Evolutionary conservation across 2,888 invertebrate genomes (phyloP), one percentile per base, ranked within the genome.

Genomic region (Drosophila subquinaria): DNA sequence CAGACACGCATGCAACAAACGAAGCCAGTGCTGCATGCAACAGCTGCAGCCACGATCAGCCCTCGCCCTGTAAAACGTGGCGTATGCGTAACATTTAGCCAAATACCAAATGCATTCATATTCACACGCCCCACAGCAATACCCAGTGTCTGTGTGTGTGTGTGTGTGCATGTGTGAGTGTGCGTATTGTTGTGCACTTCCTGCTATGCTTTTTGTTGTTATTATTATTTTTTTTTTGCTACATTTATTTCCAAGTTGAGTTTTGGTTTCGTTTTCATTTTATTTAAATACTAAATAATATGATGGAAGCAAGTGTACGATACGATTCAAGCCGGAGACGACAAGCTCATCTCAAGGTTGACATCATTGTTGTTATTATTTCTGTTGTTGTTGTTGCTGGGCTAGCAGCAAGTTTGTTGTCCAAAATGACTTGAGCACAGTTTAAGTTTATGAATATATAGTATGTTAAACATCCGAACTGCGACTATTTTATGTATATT

Each of bases 81-180:
- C 81, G 82, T 82, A 82, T 82, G 83, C 83, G 83, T 82, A 81
- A 82, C 65, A 70, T 80, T 78, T 73, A 69, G 69, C 69, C 63
- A 63, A 64, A 68, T 30, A 52, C 66, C 36, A 30, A 55, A 30
- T 68, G 67, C 67, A 75, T 69, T 65, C 77, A 61, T 53, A 48
- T 62, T 67, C 76, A 75, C 66, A 78, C 68, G 75, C 63, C 57
- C 36, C 51, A 33, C 33, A 57, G 50, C 27, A 20, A 38, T 47
- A n/a, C 36, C 23, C 5, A 27, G 27, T 42, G 30, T 30, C 11
- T 47, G 20, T 33, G 5, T 47, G 30, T 35, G 10, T 43, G 30
- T 36, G 38, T 17, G 11, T 51, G 30, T 42, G 47, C 17, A 17
- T 48, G 48, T 55, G 15, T 38, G n/a, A n/a, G 42, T 50, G 51